Evolutionary conservation across 2,797 vertebrate genomes (phyloP), one percentile per base, ranked within the genome.

Genomic region (Cephalopachus bancanus): DNA sequence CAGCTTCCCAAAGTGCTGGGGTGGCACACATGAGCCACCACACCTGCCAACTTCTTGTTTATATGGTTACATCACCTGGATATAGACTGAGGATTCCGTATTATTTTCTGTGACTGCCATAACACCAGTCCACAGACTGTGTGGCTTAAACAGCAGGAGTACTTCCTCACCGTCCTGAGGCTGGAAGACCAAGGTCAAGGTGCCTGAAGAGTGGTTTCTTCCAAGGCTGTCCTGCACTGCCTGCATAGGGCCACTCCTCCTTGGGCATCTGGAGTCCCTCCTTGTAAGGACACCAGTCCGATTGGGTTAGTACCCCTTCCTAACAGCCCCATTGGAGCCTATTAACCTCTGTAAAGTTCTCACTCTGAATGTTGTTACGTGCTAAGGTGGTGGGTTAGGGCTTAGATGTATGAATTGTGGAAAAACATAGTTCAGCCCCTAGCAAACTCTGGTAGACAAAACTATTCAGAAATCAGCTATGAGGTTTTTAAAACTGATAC

Each of bases 181-280:
- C 2, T 16, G 69, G 80, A 22, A 53, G 59, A 14, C 3, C 69
- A 6, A 0, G 71, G 10, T n/a, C 5, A 0, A 28, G 55, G 75
- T 62, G 28, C 60, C 0, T 0, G 64, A 19, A 16, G 49, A 28
- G 8, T 5, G 59, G 65, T n/a, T 30, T 44, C 57, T 22, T 30
- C 44, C 1, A 33, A 26, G 71, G 26, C 51, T 6, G 1, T 11
- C 59, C 30, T 22, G 22, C 7, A 9, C 49, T 64, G 53, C 44
- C 19, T 44, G 24, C 26, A 20, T 3, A 0, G 0, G 22, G 4
- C 2, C 10, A 5, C 2, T 3, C 7, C 30, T 30, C 30, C 53
- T 5, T 64, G 30, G 10, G 3, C 10, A 2, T 15, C 59, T 44
- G 71, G 9, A 4, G 15, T 81, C 65, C n/a, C 74, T 44, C 20